Evolutionary conservation across 2,797 vertebrate species (phyloP).

Genomic region (Rhinoraja longicauda): DNA sequence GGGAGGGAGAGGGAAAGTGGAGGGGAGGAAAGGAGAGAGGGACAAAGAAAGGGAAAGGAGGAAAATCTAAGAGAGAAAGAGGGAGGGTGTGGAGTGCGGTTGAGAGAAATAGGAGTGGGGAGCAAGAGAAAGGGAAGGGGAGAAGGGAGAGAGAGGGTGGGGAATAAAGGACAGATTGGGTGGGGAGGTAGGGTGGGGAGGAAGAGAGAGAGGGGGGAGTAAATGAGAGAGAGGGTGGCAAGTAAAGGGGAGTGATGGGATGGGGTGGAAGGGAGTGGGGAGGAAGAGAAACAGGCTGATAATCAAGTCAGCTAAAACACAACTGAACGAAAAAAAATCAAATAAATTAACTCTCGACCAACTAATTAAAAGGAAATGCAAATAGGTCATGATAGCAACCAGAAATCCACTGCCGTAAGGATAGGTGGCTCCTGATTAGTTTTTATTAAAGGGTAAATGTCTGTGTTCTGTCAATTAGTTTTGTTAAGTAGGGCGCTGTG

Average conservation of each 20-base stretch:
- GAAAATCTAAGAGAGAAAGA: not conserved
- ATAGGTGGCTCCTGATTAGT: not conserved
- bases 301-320: not conserved
- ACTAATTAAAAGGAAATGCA: not conserved
- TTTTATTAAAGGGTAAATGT: not conserved
- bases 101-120: not conserved
- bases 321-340: not conserved
- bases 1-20: not conserved
- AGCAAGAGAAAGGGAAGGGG: no score
- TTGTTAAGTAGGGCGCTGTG: slow-evolving; percentile 10
- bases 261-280: no score
- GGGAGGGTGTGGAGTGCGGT: no score
- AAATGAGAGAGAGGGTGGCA: not conserved
- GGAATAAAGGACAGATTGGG: not conserved
- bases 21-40: not conserved
- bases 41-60: not conserved
- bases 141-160: not conserved
- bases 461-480: not conserved
- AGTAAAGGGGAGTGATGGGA: no score
- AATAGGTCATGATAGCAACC: not conserved
- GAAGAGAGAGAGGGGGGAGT: no score
- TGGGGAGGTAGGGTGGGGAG: no score
- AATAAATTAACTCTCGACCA: not conserved
- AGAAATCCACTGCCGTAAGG: not conserved
- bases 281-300: not conserved